Percentiles rank a stretch among this genome's conserved stretches.
Evolutionary conservation across 2,797 vertebrate species (phyloP).

Genomic region (Myotis myotis): DNA sequence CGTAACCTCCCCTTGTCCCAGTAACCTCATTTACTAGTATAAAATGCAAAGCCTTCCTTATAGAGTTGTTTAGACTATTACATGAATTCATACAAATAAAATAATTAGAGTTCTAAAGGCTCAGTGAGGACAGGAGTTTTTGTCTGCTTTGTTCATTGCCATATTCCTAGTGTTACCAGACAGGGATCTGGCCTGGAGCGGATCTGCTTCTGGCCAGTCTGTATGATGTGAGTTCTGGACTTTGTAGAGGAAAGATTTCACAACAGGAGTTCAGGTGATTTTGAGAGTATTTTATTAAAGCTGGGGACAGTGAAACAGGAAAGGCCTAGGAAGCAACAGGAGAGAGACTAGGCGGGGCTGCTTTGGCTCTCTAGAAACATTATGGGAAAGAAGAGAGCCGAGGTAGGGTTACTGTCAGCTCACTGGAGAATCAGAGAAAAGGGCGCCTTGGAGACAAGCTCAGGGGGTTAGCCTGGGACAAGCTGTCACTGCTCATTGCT

Average conservation of each 20-base stretch:
- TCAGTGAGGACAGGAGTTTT: not conserved
- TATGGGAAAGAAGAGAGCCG: not conserved
- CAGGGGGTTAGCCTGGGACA: not conserved
- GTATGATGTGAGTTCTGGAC: not conserved
- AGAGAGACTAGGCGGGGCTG: not conserved
- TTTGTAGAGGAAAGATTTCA: not conserved
- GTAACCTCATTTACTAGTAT: not conserved
- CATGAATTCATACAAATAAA: not conserved
- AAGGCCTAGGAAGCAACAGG: not conserved
- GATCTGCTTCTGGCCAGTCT: not conserved
- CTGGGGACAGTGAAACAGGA: not conserved
- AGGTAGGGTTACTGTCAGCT: not conserved
- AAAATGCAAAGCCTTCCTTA: not conserved
- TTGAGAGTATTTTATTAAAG: not conserved
- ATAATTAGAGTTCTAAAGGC: not conserved
- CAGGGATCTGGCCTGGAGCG: not conserved
- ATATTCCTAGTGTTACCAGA: not conserved
- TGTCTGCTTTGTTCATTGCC: not conserved
- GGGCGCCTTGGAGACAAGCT: not conserved
- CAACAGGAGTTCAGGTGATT: not conserved
- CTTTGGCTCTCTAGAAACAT: not conserved
- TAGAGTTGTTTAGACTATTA: not conserved
- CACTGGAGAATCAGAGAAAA: not conserved
- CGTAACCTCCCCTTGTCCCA: not conserved
- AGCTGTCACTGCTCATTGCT: not conserved